Conservation (phyloP, 2,888 invertebrate species). For the Tinea trinotella region DNA sequence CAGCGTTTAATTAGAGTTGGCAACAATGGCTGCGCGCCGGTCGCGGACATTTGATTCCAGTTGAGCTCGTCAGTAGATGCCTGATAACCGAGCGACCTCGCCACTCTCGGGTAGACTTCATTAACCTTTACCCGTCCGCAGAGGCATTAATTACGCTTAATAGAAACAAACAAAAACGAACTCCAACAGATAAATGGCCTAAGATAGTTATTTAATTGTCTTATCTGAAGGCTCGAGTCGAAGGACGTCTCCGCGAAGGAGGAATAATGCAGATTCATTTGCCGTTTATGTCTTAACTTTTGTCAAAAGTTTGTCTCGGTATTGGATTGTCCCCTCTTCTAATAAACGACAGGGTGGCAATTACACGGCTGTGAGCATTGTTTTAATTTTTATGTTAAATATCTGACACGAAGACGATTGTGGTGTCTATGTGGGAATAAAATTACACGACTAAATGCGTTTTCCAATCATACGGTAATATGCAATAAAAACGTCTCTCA, state of each 20-base stretch:
- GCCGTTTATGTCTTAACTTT: slow-evolving; percentile 58
- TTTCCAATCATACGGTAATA: background rate
- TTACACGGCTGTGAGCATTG: background rate
- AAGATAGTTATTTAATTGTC: slow-evolving; percentile 65
- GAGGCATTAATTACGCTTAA: slow-evolving; percentile 59
- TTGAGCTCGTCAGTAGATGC: slow-evolving; percentile 31
- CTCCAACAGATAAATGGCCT: slow-evolving; percentile 56
- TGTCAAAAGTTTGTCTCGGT: slow-evolving; percentile 50
- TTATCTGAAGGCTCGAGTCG: slow-evolving; percentile 43
- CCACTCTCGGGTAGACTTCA: slow-evolving; percentile 35
- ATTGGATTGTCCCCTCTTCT: slow-evolving; percentile 42
- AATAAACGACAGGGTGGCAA: slow-evolving; percentile 36
- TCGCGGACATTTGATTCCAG: slow-evolving; percentile 21
- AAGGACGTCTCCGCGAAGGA: slow-evolving; percentile 28
- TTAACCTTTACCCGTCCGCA: slow-evolving; percentile 55
- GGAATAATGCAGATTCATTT: slow-evolving; percentile 58
- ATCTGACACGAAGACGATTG: background rate
- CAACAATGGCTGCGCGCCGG: slow-evolving; percentile 6
- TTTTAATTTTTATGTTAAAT: background rate
- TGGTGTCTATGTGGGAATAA: background rate
- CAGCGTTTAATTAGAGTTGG: slow-evolving; percentile 9
- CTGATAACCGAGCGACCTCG: slow-evolving; percentile 38
- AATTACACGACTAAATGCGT: background rate
- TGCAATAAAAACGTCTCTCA: background rate
- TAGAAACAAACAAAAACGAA: slow-evolving; percentile 64